Conservation (phyloP, 2,113 vertebrate genomes). For the Chionis minor region DNA sequence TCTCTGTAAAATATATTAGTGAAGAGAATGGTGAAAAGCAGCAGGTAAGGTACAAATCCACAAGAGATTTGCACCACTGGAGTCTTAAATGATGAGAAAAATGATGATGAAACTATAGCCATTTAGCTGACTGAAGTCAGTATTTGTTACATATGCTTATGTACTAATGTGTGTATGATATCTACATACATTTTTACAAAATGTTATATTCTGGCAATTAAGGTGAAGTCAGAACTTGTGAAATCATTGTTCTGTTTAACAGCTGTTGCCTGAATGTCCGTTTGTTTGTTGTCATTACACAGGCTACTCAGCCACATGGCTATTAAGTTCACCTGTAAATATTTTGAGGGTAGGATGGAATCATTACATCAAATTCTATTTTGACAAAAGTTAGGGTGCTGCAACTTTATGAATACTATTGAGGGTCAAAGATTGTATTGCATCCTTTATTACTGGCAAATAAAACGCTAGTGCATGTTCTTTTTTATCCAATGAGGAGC, state of each 20-base stretch:
- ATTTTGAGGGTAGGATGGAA: not conserved
- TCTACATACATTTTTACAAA: not conserved
- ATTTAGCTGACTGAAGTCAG: not conserved
- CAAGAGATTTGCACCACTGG: not conserved
- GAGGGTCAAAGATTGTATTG: not conserved
- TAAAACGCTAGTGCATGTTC: not conserved
- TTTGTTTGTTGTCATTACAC: not conserved
- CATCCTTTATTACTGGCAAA: not conserved
- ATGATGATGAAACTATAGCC: not conserved
- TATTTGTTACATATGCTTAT: not conserved
- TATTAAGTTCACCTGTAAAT: not conserved
- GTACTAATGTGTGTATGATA: accelerated
- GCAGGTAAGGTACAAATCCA: not conserved
- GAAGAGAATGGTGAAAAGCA: not conserved
- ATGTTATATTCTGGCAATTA: not conserved
- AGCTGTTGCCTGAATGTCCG: not conserved
- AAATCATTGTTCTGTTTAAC: not conserved
- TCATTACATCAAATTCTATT: not conserved
- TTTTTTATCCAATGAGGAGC: not conserved
- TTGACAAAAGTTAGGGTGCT: not conserved
- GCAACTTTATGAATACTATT: not conserved
- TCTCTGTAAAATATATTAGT: not conserved
- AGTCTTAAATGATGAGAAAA: not conserved
- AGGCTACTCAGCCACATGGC: not conserved
- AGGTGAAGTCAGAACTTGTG: not conserved